Percentiles rank a stretch among this genome's conserved stretches.
Evolutionary conservation across 2,888 invertebrate species (phyloP).

Genomic region (Ophion ellenae): DNA sequence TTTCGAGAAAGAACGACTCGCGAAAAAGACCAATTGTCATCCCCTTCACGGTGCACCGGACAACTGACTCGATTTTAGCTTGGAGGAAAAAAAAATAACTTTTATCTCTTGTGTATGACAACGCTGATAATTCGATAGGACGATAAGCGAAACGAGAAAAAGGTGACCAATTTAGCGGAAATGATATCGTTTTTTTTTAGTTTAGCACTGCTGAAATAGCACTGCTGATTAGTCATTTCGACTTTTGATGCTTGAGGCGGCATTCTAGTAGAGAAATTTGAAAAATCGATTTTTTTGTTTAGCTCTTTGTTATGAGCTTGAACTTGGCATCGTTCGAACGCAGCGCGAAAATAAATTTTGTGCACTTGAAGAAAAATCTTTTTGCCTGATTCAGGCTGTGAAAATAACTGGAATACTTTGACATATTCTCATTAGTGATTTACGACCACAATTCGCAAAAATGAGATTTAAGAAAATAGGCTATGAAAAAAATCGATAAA

Average conservation of each 20-base stretch:
- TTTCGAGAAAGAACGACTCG: neutral
- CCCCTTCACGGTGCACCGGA: neutral
- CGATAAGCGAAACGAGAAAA: slow-evolving; percentile 47
- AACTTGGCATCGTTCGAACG: no score
- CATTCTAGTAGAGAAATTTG: no score
- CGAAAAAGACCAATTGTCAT: neutral
- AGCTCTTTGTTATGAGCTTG: no score
- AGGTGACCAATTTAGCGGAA: slow-evolving; percentile 24
- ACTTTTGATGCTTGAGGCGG: slow-evolving; percentile 2
- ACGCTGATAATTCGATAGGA: slow-evolving; percentile 59
- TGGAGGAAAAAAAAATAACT: slow-evolving; percentile 14
- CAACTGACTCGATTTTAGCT: slow-evolving; percentile 44
- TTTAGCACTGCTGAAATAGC: slow-evolving; percentile 26
- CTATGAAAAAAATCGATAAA: no score
- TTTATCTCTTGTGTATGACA: slow-evolving; percentile 59
- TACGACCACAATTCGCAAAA: no score
- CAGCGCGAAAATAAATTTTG: no score
- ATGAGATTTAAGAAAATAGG: no score
- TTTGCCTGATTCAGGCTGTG: no score
- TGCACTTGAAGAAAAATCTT: no score
- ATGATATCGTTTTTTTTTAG: slow-evolving; percentile 23
- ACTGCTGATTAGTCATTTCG: slow-evolving; percentile 52
- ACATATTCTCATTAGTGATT: no score
- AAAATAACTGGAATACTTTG: no score
- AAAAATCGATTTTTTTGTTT: no score